Conservation (phyloP, 2,113 vertebrate species). For the Raja brachyura region DNA sequence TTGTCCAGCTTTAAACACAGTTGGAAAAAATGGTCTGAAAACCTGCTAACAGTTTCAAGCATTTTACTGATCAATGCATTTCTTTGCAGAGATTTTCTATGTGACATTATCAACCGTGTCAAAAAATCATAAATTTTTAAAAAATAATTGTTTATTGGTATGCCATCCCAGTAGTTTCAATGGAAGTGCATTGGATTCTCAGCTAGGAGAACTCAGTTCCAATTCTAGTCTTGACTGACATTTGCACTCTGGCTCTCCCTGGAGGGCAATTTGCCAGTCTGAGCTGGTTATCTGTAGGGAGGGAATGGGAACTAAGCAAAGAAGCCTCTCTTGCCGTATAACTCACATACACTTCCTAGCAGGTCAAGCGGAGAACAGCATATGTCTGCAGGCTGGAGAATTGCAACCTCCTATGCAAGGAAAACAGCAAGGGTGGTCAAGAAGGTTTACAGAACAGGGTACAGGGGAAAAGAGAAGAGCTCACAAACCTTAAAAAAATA, state of each 20-base stretch:
- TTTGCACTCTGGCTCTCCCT: neutral
- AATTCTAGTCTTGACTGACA: conserved; percentile 24
- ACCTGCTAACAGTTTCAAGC: conserved; percentile 13
- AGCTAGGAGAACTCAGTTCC: neutral
- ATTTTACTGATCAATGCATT: conserved; percentile 32
- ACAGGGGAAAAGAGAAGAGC: neutral
- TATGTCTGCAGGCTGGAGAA: neutral
- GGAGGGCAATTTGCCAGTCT: conserved; percentile 35
- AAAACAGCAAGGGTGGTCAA: neutral
- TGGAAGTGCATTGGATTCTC: neutral
- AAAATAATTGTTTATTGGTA: conserved; percentile 36
- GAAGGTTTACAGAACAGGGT: neutral
- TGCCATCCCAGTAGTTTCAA: conserved; percentile 22
- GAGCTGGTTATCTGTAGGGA: conserved; percentile 16
- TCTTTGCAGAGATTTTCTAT: conserved; percentile 11
- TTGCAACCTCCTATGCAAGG: neutral
- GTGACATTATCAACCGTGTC: neutral
- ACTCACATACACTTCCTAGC: conserved; percentile 1
- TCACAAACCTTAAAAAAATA: neutral
- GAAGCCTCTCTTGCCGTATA: conserved; percentile 5
- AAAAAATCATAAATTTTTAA: conserved; percentile 35
- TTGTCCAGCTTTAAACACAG: neutral
- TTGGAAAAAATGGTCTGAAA: neutral
- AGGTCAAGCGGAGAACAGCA: neutral
- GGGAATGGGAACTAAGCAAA: neutral